Base-by-base conservation (phyloP, 2,888 invertebrate genomes). In the Andrena minutula region DNA sequence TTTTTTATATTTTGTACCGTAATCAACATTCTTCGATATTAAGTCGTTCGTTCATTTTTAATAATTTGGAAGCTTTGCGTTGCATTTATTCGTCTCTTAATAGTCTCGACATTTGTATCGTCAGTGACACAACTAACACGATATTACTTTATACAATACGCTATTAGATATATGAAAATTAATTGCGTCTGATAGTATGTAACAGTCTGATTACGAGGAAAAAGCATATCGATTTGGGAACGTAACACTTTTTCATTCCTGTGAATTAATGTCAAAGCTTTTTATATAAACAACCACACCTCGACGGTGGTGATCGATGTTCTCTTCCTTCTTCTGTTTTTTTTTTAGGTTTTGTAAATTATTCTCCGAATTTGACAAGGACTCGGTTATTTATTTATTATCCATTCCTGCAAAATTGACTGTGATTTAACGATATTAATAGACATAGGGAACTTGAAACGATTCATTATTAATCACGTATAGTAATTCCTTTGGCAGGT, bases 381-480 rank as follows among this genome's bases (percentile, higher is more conserved):
- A 79, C 69, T 79, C 66, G 61, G 71, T 75, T 81, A 84, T 79
- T 85, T 88, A 82, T 83, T 85, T 82, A 80, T 86, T 86, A 83
- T 85, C 84, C 88, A 88, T 88, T 89, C 87, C 89, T 88, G 86
- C 88, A 89, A 90, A 92, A 92, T 92, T 91, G 90, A 90, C 92
- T 92, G 92, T 92, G 92, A 92, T 92, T 86, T 91, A 90, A 90
- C 85, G 88, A 89, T 91, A 90, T 86, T 86, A 69, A 86, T 87
- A 90, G 83, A 85, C 79, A 84, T 88, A 87, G 83, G 86, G 75
- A 81, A 81, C 79, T 68, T 63, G 75, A 87, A 84, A 75, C 26
- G 61, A 76, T 82, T 86, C 77, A 76, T 83, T 82, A 69, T 76
- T 74, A 82, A 60, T 61, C 66, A 30, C 47, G 47, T 74, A 70